Percentiles rank a stretch among this genome's conserved stretches.
Conservation (phyloP, 2,113 vertebrate species). For the Odocoileus hemionus region DNA sequence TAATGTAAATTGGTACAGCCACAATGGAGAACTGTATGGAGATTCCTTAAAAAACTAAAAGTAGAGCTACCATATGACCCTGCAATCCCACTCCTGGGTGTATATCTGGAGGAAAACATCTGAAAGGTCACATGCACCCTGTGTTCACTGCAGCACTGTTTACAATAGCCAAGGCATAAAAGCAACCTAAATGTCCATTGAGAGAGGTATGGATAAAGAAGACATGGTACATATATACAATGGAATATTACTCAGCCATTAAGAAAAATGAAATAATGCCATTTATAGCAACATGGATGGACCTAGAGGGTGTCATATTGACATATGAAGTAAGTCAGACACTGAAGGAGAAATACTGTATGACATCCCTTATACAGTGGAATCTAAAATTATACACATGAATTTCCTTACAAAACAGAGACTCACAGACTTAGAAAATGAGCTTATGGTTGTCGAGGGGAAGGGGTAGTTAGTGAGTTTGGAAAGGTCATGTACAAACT, state of each 20-base stretch:
- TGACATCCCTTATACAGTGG: neutral
- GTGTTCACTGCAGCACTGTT: neutral
- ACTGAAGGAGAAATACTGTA: neutral
- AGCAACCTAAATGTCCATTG: neutral
- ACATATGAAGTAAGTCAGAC: neutral
- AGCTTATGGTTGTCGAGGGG: accelerated
- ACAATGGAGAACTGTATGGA: neutral
- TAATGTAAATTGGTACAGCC: neutral
- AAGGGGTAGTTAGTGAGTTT: neutral
- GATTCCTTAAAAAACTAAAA: neutral
- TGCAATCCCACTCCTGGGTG: neutral
- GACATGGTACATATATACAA: neutral
- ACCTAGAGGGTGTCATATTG: neutral
- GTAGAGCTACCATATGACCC: neutral
- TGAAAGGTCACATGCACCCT: neutral
- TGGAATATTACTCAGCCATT: neutral
- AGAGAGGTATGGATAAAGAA: neutral
- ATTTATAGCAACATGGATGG: neutral
- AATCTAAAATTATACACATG: neutral
- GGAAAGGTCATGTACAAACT: neutral
- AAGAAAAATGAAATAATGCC: neutral
- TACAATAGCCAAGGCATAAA: neutral
- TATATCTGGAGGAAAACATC: neutral
- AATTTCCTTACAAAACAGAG: neutral
- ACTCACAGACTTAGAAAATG: neutral